Evolutionary conservation across 1,140 invertebrate genomes (phyloP).

Genomic region (Sitodiplosis mosellana): DNA sequence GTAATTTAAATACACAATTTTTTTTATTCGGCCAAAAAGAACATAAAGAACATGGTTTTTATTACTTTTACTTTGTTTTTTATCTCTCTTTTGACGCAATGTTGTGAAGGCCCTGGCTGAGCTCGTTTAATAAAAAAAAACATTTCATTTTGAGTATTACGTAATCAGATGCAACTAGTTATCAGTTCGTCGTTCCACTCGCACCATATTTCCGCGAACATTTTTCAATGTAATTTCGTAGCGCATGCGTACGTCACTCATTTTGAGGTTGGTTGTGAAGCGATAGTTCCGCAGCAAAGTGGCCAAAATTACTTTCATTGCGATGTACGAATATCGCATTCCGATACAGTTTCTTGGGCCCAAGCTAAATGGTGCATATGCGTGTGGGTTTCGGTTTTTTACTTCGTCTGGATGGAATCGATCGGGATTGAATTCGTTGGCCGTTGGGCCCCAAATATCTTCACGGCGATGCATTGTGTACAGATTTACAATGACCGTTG

Average conservation of each 20-base stretch:
- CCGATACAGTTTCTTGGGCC: conserved; percentile 43
- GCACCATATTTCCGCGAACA: not conserved
- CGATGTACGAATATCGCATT: conserved; percentile 6
- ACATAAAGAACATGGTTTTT: no score
- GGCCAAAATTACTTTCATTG: not conserved
- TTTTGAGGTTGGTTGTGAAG: not conserved
- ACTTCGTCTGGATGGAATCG: conserved; percentile 39
- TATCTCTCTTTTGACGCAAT: no score
- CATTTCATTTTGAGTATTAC: no score
- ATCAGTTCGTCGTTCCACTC: not conserved
- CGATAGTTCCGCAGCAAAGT: not conserved
- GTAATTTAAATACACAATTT: no score
- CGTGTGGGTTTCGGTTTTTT: conserved; percentile 24
- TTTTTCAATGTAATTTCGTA: not conserved
- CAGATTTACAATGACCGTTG: not conserved
- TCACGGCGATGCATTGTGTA: conserved; percentile 15
- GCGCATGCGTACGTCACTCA: not conserved
- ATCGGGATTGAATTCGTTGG: conserved; percentile 40
- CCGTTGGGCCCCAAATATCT: conserved; percentile 17
- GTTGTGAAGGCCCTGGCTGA: no score
- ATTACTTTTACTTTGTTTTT: no score
- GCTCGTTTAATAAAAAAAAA: no score
- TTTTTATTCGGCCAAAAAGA: no score
- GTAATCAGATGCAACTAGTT: no score
- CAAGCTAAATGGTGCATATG: conserved; percentile 43